A percentile compares a stretch with the other conserved stretches of the same genome.
Evolutionary conservation across 2,113 vertebrate species (phyloP).

Genomic region (Antechinus stuartii): DNA sequence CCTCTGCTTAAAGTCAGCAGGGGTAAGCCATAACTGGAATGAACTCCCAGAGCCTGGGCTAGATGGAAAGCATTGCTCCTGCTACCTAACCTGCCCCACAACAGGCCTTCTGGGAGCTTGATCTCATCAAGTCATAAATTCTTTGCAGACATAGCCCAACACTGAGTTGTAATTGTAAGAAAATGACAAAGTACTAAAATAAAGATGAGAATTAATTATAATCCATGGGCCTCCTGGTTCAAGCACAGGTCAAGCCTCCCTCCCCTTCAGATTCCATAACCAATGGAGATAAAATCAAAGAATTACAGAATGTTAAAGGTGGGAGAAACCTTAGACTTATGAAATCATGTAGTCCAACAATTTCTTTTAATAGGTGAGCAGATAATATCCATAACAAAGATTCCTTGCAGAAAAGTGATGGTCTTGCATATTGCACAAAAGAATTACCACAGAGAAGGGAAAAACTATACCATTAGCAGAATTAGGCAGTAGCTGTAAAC

Average conservation of each 20-base stretch:
- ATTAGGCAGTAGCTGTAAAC: background rate
- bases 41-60: background rate
- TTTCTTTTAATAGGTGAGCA: background rate
- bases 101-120: background rate
- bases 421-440: background rate
- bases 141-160: background rate
- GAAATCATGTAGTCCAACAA: background rate
- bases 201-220: slow-evolving; percentile 16
- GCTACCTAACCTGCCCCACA: background rate
- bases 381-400: background rate
- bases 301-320: background rate
- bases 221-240: background rate
- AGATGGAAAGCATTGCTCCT: background rate
- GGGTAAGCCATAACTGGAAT: background rate
- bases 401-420: background rate
- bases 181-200: slow-evolving; percentile 29
- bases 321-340: background rate
- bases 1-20: background rate
- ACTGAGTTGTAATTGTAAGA: background rate
- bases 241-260: background rate
- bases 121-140: slow-evolving; percentile 13
- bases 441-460: background rate
- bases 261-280: background rate
- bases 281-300: background rate
- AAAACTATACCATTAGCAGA: background rate